Evolutionary conservation across 30 jellyfish, hydroid and myxozoan genomes (phyloP).

Genomic region (Phacellophora camtschatica): DNA sequence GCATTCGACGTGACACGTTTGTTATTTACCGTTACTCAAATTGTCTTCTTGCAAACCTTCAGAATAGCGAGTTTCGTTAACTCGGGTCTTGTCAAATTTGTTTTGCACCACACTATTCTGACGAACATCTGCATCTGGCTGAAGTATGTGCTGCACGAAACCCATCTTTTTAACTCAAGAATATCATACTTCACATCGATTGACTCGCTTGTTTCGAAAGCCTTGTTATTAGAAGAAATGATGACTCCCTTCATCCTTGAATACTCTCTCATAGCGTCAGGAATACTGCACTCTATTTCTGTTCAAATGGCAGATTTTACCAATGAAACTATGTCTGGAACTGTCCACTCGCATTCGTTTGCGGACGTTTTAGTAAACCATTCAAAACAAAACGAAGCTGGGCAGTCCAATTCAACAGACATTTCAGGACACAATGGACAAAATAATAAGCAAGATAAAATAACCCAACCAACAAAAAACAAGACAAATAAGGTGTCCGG

Average conservation of each 20-base stretch:
- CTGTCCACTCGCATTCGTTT: too few species aligned
- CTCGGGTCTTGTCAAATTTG: background rate
- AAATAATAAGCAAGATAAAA: background rate
- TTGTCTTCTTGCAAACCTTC: slow-evolving; percentile 25
- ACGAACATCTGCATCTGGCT: slow-evolving; percentile 46
- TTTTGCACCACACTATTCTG: slow-evolving; percentile 20
- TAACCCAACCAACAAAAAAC: background rate
- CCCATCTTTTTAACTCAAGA: background rate
- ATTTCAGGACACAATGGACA: background rate
- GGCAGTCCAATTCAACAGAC: too few species aligned
- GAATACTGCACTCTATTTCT: slow-evolving; percentile 24
- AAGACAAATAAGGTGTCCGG: background rate
- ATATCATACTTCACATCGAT: background rate
- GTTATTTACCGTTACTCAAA: slow-evolving; percentile 9
- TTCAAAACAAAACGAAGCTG: background rate
- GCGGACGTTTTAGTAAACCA: background rate
- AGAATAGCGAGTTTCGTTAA: background rate
- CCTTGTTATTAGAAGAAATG: background rate
- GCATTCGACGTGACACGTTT: background rate
- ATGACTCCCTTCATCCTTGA: slow-evolving; percentile 59
- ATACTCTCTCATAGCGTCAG: slow-evolving; percentile 54
- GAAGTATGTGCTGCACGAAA: slow-evolving; percentile 45
- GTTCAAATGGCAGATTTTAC: background rate
- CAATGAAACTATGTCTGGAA: too few species aligned
- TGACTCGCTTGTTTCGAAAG: slow-evolving; percentile 2